Conservation (phyloP, 2,888 invertebrate species). For the Metallyticus violacea region DNA sequence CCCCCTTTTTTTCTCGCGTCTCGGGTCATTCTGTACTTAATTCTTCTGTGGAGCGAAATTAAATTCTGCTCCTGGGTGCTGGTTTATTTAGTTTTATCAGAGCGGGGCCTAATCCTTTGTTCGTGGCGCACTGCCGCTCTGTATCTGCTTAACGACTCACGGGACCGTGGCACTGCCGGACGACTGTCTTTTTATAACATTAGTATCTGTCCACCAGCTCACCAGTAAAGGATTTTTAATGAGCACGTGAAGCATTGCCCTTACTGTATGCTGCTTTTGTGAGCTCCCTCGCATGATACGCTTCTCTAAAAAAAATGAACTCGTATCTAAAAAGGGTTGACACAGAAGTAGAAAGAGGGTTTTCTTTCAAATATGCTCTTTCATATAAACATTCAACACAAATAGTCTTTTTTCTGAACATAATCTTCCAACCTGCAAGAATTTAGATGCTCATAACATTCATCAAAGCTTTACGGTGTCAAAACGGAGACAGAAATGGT, state of each 20-base stretch:
- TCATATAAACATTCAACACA: no score
- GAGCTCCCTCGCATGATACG: background rate
- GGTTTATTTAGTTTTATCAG: conserved; percentile 27
- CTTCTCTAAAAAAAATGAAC: background rate
- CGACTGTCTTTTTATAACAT: background rate
- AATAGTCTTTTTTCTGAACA: no score
- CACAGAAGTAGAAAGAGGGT: no score
- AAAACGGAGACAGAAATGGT: no score
- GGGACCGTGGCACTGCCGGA: background rate
- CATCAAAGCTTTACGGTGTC: no score
- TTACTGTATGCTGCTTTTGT: background rate
- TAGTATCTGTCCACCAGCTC: background rate
- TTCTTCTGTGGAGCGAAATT: conserved; percentile 23
- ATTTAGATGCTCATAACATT: no score
- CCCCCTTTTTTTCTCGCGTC: background rate
- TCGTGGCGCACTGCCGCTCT: background rate
- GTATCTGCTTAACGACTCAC: background rate
- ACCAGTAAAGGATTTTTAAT: background rate
- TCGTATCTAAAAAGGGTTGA: background rate
- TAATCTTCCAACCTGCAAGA: no score
- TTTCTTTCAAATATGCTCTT: no score
- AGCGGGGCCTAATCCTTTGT: conserved; percentile 23
- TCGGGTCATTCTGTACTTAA: conserved; percentile 18
- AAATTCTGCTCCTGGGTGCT: conserved; percentile 29
- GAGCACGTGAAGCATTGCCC: background rate